Conservation (phyloP, 2,888 invertebrate genomes). For the Rhagonycha lutea region DNA sequence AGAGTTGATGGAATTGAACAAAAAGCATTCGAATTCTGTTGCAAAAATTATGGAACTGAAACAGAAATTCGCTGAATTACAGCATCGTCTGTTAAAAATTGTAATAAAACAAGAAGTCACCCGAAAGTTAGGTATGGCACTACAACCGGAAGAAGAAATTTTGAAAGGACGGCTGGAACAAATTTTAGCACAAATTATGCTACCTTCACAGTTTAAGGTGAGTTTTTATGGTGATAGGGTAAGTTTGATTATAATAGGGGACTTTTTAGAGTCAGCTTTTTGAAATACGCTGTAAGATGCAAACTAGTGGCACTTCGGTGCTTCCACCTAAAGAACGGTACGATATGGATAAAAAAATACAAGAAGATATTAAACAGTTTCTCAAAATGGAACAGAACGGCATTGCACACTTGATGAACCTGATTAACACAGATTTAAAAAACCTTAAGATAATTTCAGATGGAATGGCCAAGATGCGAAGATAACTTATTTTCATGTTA, state of each 20-base stretch:
- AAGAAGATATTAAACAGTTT: conserved; percentile 77
- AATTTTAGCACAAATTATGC: conserved; percentile 83
- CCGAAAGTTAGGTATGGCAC: conserved; percentile 84
- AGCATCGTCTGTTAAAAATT: conserved; percentile 85
- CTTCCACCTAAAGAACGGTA: conserved; percentile 72
- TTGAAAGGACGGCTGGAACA: conserved; percentile 85
- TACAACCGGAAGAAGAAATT: conserved; percentile 89
- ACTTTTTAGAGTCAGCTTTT: conserved; percentile 79
- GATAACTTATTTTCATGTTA: neutral
- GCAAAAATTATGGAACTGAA: conserved; percentile 83
- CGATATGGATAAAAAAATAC: conserved; percentile 73
- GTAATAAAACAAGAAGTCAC: conserved; percentile 86
- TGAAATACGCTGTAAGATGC: conserved; percentile 86
- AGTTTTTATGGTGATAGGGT: conserved; percentile 37
- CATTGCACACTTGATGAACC: conserved; percentile 82
- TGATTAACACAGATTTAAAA: conserved; percentile 79
- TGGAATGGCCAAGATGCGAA: conserved; percentile 59
- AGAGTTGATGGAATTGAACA: conserved; percentile 77
- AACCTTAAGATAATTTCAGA: conserved; percentile 79
- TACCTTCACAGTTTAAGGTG: conserved; percentile 91
- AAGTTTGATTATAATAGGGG: neutral
- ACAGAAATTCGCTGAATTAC: conserved; percentile 77
- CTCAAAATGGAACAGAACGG: conserved; percentile 87
- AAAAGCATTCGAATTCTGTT: conserved; percentile 78
- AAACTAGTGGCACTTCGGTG: conserved; percentile 64